Percentiles rank a stretch among this genome's conserved stretches.
Evolutionary conservation across 2,888 invertebrate genomes (phyloP).

Genomic region (Phortica okadai): DNA sequence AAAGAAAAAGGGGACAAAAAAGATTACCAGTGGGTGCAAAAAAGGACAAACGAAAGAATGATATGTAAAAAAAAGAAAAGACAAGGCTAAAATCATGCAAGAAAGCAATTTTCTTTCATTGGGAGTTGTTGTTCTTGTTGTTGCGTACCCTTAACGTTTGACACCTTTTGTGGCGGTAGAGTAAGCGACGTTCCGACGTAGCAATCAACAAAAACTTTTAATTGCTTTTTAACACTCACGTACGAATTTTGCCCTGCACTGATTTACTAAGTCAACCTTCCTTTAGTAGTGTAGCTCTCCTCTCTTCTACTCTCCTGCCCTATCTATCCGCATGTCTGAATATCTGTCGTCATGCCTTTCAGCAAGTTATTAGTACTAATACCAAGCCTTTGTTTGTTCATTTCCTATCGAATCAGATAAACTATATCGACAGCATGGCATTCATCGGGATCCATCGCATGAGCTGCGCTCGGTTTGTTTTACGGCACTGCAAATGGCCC

Average conservation of each 20-base stretch:
- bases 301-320: too few relatives aligned
- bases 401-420: slow-evolving; percentile 79
- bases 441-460: slow-evolving; percentile 86
- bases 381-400: slow-evolving; percentile 64
- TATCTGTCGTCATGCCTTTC: too few relatives aligned
- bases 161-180: too few relatives aligned
- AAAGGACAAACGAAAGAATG: slow-evolving; percentile 32
- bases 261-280: too few relatives aligned
- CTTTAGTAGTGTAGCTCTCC: too few relatives aligned
- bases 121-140: slow-evolving; percentile 33
- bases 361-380: not conserved
- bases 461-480: slow-evolving; percentile 91
- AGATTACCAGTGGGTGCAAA: slow-evolving; percentile 28
- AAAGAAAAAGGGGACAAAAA: slow-evolving; percentile 31
- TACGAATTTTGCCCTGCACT: too few relatives aligned
- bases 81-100: slow-evolving; percentile 50
- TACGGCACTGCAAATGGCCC: slow-evolving; percentile 88
- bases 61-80: slow-evolving; percentile 35
- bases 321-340: not conserved
- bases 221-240: too few relatives aligned
- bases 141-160: slow-evolving; percentile 19
- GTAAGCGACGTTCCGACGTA: too few relatives aligned
- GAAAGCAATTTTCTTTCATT: slow-evolving; percentile 54
- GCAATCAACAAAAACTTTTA: too few relatives aligned
- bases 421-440: slow-evolving; percentile 87